A percentile compares a stretch with the other conserved stretches of the same genome.
These are phyloP conservation scores for Drosophila cracens DNA, from an alignment of 2,888 invertebrate species.

Conservation along the genomic window DNA sequence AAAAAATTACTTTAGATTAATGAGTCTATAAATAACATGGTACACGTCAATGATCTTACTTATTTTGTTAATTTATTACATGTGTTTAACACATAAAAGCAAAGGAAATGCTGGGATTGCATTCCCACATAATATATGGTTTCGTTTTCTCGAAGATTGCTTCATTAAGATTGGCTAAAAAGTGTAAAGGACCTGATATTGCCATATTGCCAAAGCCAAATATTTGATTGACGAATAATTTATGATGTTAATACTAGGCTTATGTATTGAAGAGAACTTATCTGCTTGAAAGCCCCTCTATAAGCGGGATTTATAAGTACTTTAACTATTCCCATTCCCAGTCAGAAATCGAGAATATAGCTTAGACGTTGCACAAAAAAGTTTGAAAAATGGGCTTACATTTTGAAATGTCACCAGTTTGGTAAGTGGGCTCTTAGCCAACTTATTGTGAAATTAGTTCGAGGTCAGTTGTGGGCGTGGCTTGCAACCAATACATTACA, in stretches of 20 bases:
- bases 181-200: neutral
- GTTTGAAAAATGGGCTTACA: slow-evolving; percentile 13
- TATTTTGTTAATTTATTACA: slow-evolving; percentile 46
- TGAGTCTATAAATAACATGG: slow-evolving; percentile 63
- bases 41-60: slow-evolving; percentile 56
- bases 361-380: neutral
- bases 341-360: neutral
- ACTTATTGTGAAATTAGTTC: slow-evolving; percentile 21
- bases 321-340: neutral
- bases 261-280: neutral
- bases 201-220: neutral
- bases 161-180: neutral
- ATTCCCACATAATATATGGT: slow-evolving; percentile 24
- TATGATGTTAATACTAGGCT: neutral
- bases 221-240: neutral
- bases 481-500: slow-evolving; percentile 40
- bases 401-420: slow-evolving; percentile 21
- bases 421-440: neutral
- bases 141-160: slow-evolving; percentile 10
- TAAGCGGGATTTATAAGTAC: neutral
- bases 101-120: slow-evolving; percentile 1
- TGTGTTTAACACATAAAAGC: slow-evolving; percentile 45
- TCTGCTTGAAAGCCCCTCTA: neutral
- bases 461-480: slow-evolving; percentile 39
- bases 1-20: slow-evolving; percentile 57